Percentiles rank a stretch among this genome's conserved stretches.
Evolutionary conservation across 2,888 invertebrate species (phyloP).

Genomic region (Chrysotoxum bicinctum): DNA sequence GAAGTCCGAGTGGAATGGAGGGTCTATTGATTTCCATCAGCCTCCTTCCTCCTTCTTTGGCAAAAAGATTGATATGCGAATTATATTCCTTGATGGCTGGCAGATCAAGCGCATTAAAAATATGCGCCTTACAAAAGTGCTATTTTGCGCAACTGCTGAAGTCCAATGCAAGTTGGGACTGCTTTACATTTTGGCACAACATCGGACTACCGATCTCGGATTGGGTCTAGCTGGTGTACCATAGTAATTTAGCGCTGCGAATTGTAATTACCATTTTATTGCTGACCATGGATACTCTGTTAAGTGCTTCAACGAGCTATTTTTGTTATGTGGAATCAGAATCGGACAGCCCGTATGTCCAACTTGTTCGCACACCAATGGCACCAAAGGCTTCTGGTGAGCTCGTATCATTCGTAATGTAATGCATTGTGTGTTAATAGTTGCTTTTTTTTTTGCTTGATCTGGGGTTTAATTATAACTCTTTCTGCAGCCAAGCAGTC

Average conservation of each 20-base stretch:
- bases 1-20: not conserved
- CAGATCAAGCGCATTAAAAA: constrained; percentile 42
- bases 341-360: constrained; percentile 46
- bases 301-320: constrained; percentile 30
- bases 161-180: not conserved
- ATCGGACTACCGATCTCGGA: constrained; percentile 2
- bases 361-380: constrained; percentile 18
- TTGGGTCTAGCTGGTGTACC: not conserved
- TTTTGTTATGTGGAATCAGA: constrained; percentile 35
- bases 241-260: constrained; percentile 57
- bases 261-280: constrained; percentile 71
- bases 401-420: not conserved
- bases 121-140: constrained; percentile 37
- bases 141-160: constrained; percentile 33
- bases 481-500: constrained; percentile 54
- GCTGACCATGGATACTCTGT: constrained; percentile 59
- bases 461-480: constrained; percentile 43
- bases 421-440: constrained; percentile 5
- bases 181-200: constrained; percentile 13
- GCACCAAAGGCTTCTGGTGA: not conserved
- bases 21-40: not conserved
- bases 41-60: constrained; percentile 1
- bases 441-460: not conserved
- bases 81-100: constrained; percentile 64
- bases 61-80: constrained; percentile 59